Percentiles rank a stretch among this genome's conserved stretches.
Evolutionary conservation across 2,113 vertebrate genomes (phyloP).

Genomic region (Bos taurus): DNA sequence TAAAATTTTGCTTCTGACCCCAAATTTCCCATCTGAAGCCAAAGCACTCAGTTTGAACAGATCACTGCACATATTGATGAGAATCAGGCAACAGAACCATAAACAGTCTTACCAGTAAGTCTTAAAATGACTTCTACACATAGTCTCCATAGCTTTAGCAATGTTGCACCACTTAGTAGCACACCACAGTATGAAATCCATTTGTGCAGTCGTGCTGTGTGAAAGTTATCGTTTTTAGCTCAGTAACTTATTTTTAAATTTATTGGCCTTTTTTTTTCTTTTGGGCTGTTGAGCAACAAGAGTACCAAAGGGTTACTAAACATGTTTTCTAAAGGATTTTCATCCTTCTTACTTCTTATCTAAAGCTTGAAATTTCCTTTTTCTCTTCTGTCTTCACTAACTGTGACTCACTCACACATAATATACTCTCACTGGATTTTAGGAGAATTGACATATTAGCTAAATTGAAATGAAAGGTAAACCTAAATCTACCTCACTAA

Average conservation of each 20-base stretch:
- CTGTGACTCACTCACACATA: background rate
- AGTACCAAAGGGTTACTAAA: background rate
- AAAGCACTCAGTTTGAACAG: background rate
- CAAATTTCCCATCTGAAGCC: background rate
- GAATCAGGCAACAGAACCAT: background rate
- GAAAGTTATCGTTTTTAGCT: constrained; percentile 6
- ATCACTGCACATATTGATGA: background rate
- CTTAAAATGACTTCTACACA: background rate
- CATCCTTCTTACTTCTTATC: constrained; percentile 25
- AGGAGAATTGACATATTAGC: constrained; percentile 40
- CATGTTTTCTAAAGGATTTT: background rate
- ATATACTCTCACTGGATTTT: constrained; percentile 2
- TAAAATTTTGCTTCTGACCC: background rate
- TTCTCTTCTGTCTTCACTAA: constrained; percentile 41
- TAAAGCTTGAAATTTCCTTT: background rate
- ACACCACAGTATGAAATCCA: background rate
- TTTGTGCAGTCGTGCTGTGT: background rate
- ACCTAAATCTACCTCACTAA: background rate
- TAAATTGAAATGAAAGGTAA: constrained; percentile 25
- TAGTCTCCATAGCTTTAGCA: background rate
- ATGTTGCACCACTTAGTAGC: background rate
- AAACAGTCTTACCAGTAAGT: background rate
- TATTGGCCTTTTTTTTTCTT: background rate
- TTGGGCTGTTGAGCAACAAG: background rate
- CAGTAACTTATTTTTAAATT: background rate